A percentile compares a stretch with the other conserved stretches of the same genome.
These are phyloP conservation scores for Denticeps clupeoides DNA, from an alignment of 2,797 vertebrate species.

Conservation along the genomic window DNA sequence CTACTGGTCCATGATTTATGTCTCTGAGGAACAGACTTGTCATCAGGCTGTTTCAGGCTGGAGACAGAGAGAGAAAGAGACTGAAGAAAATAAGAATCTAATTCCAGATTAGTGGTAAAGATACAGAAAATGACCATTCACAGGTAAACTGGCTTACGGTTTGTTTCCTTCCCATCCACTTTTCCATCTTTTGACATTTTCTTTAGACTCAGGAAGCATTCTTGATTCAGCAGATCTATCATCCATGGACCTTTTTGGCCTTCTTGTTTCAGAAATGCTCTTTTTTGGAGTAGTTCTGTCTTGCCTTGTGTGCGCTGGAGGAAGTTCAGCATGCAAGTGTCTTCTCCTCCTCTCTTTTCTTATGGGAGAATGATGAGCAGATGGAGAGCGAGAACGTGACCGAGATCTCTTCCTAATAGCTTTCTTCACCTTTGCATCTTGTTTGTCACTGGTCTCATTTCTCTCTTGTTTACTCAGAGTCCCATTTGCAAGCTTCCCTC, in stretches of 20 bases:
- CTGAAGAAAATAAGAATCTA: neutral
- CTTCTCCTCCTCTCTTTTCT: slow-evolving; percentile 76
- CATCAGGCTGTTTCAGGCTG: slow-evolving; percentile 66
- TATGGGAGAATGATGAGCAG: slow-evolving; percentile 75
- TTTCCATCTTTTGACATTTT: slow-evolving; percentile 79
- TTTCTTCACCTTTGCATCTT: slow-evolving; percentile 65
- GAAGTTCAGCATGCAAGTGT: slow-evolving; percentile 61
- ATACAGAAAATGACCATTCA: neutral
- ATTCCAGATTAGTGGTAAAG: neutral
- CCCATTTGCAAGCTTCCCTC: slow-evolving; percentile 77
- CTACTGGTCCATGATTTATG: slow-evolving; percentile 67
- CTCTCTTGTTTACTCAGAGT: slow-evolving; percentile 69
- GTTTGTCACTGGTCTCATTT: slow-evolving; percentile 60
- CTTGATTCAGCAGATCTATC: slow-evolving; percentile 67
- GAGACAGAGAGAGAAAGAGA: neutral
- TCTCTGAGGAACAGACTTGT: slow-evolving; percentile 67
- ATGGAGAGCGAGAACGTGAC: slow-evolving; percentile 68
- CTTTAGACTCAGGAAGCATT: slow-evolving; percentile 69
- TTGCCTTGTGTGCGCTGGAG: slow-evolving; percentile 68
- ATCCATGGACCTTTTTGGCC: slow-evolving; percentile 72
- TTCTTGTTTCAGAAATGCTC: slow-evolving; percentile 65
- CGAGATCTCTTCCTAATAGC: slow-evolving; percentile 79
- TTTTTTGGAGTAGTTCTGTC: slow-evolving; percentile 71
- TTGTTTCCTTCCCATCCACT: slow-evolving; percentile 95
- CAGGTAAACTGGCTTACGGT: slow-evolving; percentile 61